These are phyloP conservation scores for Hyla sarda DNA, from an alignment of 2,113 vertebrate species.

Conservation along the genomic window DNA sequence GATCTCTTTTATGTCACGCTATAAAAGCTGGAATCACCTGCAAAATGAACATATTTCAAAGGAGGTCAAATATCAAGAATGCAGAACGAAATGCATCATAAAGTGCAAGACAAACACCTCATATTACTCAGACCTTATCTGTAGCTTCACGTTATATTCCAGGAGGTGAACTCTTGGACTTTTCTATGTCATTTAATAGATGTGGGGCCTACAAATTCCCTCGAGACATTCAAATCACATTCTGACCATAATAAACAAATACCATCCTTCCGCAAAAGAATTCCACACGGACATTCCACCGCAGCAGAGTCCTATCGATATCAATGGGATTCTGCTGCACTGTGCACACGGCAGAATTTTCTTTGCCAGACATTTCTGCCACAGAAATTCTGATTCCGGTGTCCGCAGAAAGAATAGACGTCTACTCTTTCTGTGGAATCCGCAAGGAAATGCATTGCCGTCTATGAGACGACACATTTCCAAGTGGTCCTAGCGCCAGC, in stretches of 20 bases:
- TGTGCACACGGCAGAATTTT: too few relatives aligned
- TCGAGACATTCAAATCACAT: constrained; percentile 7
- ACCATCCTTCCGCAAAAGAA: too few relatives aligned
- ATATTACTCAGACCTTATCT: neutral
- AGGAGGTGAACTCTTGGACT: neutral
- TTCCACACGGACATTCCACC: too few relatives aligned
- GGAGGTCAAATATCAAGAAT: neutral
- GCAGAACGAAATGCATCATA: neutral
- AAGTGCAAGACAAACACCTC: neutral
- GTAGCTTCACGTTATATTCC: neutral
- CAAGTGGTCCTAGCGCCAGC: too few relatives aligned
- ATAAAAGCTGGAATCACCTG: neutral
- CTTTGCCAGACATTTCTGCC: too few relatives aligned
- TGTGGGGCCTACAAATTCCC: neutral
- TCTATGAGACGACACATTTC: too few relatives aligned
- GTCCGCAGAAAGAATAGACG: too few relatives aligned
- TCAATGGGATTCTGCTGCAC: too few relatives aligned
- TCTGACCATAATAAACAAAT: neutral
- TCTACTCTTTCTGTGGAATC: too few relatives aligned
- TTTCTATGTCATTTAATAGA: neutral
- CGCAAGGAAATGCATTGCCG: too few relatives aligned
- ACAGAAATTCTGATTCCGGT: too few relatives aligned
- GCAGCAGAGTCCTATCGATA: too few relatives aligned
- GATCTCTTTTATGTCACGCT: neutral
- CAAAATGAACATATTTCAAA: constrained; percentile 2